Conservation (phyloP, 2,888 invertebrate genomes). For the Drosophila picticornis region DNA sequence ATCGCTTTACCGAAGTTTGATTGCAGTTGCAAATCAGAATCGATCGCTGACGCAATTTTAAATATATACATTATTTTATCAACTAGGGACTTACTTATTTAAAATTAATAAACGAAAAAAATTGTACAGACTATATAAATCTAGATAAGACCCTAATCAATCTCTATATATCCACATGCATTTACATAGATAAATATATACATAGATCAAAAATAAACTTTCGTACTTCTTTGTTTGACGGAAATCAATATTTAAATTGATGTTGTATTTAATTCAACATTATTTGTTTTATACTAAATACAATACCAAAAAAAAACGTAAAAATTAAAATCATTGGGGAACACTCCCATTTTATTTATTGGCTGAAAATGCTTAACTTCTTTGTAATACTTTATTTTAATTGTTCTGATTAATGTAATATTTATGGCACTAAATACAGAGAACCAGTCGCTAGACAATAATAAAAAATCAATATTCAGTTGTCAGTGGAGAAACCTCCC, state of each 20-base stretch:
- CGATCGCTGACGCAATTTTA: background rate
- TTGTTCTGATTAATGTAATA: background rate
- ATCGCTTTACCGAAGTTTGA: background rate
- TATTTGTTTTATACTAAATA: background rate
- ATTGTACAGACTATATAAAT: background rate
- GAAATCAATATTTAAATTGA: background rate
- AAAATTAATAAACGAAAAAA: background rate
- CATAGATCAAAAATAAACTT: background rate
- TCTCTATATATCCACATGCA: background rate
- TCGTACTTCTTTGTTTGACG: background rate
- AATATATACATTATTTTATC: background rate
- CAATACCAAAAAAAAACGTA: background rate
- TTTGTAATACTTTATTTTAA: background rate
- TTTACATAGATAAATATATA: background rate
- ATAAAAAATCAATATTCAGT: background rate
- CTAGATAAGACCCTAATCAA: accelerated
- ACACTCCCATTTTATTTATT: background rate
- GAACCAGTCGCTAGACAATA: background rate
- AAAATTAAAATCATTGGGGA: background rate
- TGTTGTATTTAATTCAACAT: background rate
- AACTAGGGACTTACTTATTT: background rate
- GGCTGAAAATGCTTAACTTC: background rate
- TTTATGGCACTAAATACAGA: background rate
- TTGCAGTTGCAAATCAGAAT: background rate
- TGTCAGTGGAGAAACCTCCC: background rate